Conservation (phyloP, 2,888 invertebrate genomes). For the Trissolcus japonicus region DNA sequence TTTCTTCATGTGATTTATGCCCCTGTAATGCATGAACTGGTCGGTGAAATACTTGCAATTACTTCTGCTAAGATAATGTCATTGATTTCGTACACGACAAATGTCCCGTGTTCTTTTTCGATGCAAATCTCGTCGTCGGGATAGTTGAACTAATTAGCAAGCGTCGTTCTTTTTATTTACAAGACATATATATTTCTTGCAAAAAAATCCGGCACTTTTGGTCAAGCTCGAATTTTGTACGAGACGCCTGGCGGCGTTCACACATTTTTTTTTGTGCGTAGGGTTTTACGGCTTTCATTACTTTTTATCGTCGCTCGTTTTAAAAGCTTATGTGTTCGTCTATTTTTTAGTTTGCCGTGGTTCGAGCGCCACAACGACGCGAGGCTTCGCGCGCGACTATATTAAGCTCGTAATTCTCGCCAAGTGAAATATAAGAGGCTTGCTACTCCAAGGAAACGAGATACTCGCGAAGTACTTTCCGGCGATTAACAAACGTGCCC, state of each 20-base stretch:
- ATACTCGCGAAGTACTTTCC: constrained; percentile 57
- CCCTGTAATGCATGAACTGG: constrained; percentile 9
- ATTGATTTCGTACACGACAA: background rate
- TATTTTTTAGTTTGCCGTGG: constrained; percentile 71
- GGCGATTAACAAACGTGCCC: constrained; percentile 58
- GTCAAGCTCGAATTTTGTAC: constrained; percentile 23
- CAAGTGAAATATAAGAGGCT: constrained; percentile 70
- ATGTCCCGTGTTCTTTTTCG: background rate
- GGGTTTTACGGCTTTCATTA: constrained; percentile 71
- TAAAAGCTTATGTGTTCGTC: constrained; percentile 65
- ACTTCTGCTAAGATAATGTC: constrained; percentile 24
- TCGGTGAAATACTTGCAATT: constrained; percentile 9
- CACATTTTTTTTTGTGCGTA: constrained; percentile 26
- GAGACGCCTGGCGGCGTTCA: constrained; percentile 9
- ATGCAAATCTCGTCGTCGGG: no score
- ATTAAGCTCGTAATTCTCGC: constrained; percentile 71
- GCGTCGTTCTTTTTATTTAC: background rate
- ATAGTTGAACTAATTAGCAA: constrained; percentile 2
- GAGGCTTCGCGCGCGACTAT: constrained; percentile 64
- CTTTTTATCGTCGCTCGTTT: constrained; percentile 71
- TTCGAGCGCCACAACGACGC: constrained; percentile 64
- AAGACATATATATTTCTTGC: background rate
- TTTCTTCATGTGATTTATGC: constrained; percentile 48
- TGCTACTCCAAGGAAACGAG: constrained; percentile 57
- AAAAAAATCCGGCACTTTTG: constrained; percentile 5